These are phyloP conservation scores for Pogonognathellus flavescens DNA, from an alignment of 1,140 invertebrate genomes.

Conservation along the genomic window DNA sequence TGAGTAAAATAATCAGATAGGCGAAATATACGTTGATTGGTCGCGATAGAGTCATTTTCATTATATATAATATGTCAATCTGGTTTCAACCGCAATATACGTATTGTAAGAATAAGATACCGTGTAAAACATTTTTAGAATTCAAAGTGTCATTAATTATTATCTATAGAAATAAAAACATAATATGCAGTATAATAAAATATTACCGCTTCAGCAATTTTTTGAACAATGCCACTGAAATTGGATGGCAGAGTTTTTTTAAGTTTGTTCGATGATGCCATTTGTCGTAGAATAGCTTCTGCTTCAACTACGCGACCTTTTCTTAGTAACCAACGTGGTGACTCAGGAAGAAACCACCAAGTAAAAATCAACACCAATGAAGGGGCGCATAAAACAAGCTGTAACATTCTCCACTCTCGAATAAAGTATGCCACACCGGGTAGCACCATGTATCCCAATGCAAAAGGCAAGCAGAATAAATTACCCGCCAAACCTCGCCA, in stretches of 20 bases:
- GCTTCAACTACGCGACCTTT: slow-evolving; percentile 65
- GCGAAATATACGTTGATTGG: no score
- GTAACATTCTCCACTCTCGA: slow-evolving; percentile 70
- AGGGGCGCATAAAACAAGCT: slow-evolving; percentile 68
- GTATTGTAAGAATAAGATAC: no score
- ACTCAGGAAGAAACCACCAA: slow-evolving; percentile 61
- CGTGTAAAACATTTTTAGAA: no score
- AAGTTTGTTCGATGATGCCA: slow-evolving; percentile 55
- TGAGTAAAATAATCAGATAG: no score
- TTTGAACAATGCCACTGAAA: slow-evolving; percentile 57
- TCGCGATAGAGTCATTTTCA: no score
- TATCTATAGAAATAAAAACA: no score
- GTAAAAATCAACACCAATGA: slow-evolving; percentile 56
- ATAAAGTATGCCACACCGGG: slow-evolving; percentile 70
- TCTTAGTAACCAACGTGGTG: slow-evolving; percentile 66
- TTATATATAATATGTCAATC: no score
- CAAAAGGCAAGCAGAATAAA: slow-evolving; percentile 67
- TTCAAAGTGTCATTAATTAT: no score
- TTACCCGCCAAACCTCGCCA: slow-evolving; percentile 66
- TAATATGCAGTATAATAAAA: not conserved
- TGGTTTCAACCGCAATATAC: no score
- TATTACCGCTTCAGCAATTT: slow-evolving; percentile 55
- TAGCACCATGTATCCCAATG: slow-evolving; percentile 68
- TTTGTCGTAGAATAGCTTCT: slow-evolving; percentile 61
- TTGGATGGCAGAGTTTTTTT: slow-evolving; percentile 46